Evolutionary conservation across 2,113 vertebrate species (phyloP), one percentile per base, ranked within the genome.

Genomic region (Atlantisia rogersi): DNA sequence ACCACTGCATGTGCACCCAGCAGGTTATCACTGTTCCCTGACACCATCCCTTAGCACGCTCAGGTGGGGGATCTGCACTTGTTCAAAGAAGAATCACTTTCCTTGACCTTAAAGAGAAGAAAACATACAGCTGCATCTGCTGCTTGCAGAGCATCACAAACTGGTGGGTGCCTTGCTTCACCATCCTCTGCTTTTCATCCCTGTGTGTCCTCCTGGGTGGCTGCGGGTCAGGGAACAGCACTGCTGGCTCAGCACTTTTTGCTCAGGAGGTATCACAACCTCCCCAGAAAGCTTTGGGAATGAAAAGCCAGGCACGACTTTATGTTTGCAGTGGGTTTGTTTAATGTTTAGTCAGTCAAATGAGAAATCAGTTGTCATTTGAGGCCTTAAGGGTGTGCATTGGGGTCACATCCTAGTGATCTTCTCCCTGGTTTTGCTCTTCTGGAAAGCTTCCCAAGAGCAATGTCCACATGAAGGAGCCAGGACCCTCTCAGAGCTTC

Each of bases 391-490:
- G 44, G 42, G 20, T 4, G 26, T 4, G 0, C 24, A 0, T 13
- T 1, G 0, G 3, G 6, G 39, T 76, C 26, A 1, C 0, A 1
- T 39, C 74, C 50, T 62, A 3, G 7, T 0, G 44, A 24, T 65
- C 78, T 58, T 25, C 68, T 50, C 2, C 1, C 3, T 15, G 53
- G 53, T 63, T 40, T 55, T 17, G 40, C 63, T 81, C 35, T 46
- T 40, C 74, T n/a, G 62, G 50, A 48, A 79, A 63, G n/a, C 37
- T 18, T 26, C 16, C 17, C 31, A 8, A 12, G 19, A 53, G n/a
- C 83, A 5, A 11, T 4, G 53, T 9, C 22, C 0, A 0, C 26
- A 0, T 42, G 4, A 11, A 55, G 14, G 15, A 58, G 3, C 24
- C 52, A 5, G 40, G 28, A 44, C 5, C 11, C 35, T 40, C 12